Evolutionary conservation across 1,140 invertebrate species (phyloP), one percentile per base, ranked within the genome.

Genomic region (Drosophila simulans): DNA sequence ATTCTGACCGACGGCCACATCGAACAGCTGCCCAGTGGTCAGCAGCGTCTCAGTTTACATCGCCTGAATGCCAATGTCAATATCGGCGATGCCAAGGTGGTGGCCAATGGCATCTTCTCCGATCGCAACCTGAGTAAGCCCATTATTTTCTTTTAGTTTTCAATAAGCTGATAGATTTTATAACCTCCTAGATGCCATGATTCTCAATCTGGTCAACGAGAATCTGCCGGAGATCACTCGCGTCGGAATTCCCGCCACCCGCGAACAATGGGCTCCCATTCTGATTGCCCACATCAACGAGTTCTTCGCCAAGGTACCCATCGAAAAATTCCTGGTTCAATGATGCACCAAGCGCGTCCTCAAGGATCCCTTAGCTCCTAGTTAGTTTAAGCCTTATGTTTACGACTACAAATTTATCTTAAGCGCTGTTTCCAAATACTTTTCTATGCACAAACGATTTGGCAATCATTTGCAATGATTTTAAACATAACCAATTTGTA

Each of bases 221-320:
- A 92, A 92, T 73, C 64, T 91, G 42, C 89, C 89, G n/a, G 89
- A 91, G 40, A 90, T 92, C 13, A 90, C 82, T 0, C 83, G 84
- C 13, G 91, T 92, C 4, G 89, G 91, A 27, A 92, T 92, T 60
- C 91, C 91, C 13, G 91, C 91, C 27, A 92, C 91, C 13, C 79
- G 91, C 22, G 89, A 91, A 10, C 90, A 92, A 40, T 92, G 91
- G 91, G 90, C 91, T 34, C 91, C 91, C 31, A 91, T 92, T 52
- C 55, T 92, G 51, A 74, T 90, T n/a, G 59, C 80, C 31, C 83
- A 90, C 37, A 81, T 91, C 39, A 92, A 92, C 48, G 76, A 91
- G 58, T 92, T 92, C 80, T 92, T 92, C 20, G 77, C 88, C 27
- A 75, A 84, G 54, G 82, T 92, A 81, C 91, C 91, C 76, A 90